phyloP scores from a whole-genome alignment of 2,113 vertebrate species.

The Solea senegalensis region DNA sequence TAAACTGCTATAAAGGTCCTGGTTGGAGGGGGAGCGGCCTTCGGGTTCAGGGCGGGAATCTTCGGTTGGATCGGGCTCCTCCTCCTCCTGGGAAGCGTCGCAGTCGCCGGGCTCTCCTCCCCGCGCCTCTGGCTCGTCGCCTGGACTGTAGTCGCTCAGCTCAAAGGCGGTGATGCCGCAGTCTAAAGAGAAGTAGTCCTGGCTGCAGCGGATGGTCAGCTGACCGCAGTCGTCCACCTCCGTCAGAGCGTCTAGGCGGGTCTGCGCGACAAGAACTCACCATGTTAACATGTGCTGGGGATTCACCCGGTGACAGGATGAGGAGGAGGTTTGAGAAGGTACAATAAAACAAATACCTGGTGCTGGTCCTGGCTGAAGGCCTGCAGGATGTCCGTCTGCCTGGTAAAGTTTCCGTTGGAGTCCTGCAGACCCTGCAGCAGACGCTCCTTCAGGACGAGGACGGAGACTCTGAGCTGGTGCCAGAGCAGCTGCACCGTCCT shows the following conservation, averaged over 20 bases:
- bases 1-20: constrained; percentile 83
- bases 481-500: constrained; percentile 90
- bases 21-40: constrained; percentile 6
- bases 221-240: constrained; percentile 97
- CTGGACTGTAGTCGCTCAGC: constrained; percentile 94
- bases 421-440: constrained; percentile 99
- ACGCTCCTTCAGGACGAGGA: constrained; percentile 95
- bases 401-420: constrained; percentile 97
- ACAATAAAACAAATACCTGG: constrained; percentile 77
- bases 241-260: constrained; percentile 93
- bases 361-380: constrained; percentile 94
- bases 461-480: constrained; percentile 98
- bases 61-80: not conserved
- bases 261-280: constrained; percentile 70
- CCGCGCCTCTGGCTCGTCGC: constrained; percentile 84
- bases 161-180: constrained; percentile 98
- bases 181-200: constrained; percentile 97
- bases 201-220: constrained; percentile 96
- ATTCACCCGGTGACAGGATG: too few species aligned
- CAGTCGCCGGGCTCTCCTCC: constrained; percentile 69
- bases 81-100: not conserved
- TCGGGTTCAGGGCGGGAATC: not conserved
- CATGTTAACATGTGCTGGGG: not conserved
- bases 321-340: too few species aligned
- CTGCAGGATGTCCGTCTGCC: constrained; percentile 97